Base-by-base conservation (phyloP, 1,140 invertebrate species). In the Dryas iulia region DNA sequence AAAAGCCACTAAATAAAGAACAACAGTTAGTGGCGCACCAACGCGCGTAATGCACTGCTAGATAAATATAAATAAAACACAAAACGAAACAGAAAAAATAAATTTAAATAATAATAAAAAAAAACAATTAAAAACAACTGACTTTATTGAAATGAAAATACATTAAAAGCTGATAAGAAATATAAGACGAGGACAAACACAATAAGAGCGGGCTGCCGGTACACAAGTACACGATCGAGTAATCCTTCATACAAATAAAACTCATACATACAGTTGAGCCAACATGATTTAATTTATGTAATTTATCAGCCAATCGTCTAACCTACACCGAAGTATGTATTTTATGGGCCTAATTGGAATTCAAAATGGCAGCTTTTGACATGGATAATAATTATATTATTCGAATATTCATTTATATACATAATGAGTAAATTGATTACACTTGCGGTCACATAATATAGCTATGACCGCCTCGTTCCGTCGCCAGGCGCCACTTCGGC, bases 121-220 rank as follows among this genome's bases (percentile, higher is more conserved):
- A 68, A 47, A 21, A 26, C 72, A 66, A 52, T 72, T 69, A 52
- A 69, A 76, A 76, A 78, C 73, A 78, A 78, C 57, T 65, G 76
- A 76, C 68, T 78, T 78, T 78, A 78, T 78, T 78, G 47, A 72
- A 78, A 64, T 61, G 57, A 60, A 67, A 74, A 60, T 72, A 71
- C 62, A 73, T 65, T 69, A 72, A 71, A 72, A 73, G 73, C 73
- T 35, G 67, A 66, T 61, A 26, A 52, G 35, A 63, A 66, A 23
- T 66, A 60, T 54, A 68, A 59, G 66, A 64, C 14, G 66, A 39
- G n/a, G 59, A 65, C 30, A 68, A 64, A 64, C 11, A 66, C 56
- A 66, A 56, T 47, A 47, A 47, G 8, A 18, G 5, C 39, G 18
- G 39, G 39, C 39, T 47, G 39, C 39, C 39, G 18, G 39, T 47